Evolutionary conservation across 2,797 vertebrate genomes (phyloP), one percentile per base, ranked within the genome.

Genomic region (Betta splendens): DNA sequence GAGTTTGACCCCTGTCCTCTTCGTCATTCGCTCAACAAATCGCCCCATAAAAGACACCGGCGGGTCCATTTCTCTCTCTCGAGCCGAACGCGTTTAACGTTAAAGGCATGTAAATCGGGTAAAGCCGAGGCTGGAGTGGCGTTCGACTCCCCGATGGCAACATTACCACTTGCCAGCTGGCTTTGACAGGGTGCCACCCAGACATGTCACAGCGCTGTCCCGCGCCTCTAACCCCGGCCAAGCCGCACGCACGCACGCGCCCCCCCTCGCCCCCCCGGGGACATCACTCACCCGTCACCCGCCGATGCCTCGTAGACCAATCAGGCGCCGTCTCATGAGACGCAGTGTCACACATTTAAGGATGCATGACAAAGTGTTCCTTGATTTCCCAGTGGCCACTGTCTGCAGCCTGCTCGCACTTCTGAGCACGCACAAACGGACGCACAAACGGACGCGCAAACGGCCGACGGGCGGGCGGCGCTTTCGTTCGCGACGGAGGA

Each of bases 361-460:
- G 91, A 93, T 92, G 92, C 91, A 92, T 91, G 91, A 92, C 90
- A 91, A 93, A 92, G 89, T 92, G 88, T 87, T 89, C 87, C 88
- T 89, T 93, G 90, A 93, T 93, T 93, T 93, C 92, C 92, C 92
- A 91, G 84, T 91, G 90, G 92, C 90, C 85, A 78, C 85, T 87
- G 84, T 87, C 85, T 89, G 75, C 82, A 87, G 85, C 83, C 77
- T 79, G 84, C 80, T 77, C 75, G 39, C 61, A 6, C 79, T 76
- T 79, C 72, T 51, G 29, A 78, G 82, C 76, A 68, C 8, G 50
- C 79, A 71, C 15, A 4, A 49, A 61, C 72, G 58, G 62, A 49
- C 56, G 54, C 57, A 50, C 60, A 4, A 49, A 61, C 72, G 58
- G 62, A 49, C 56, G 54, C 57, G 50, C 60, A n/a, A n/a, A n/a